These are phyloP conservation scores for Podarcis cretensis DNA, from an alignment of 2,113 vertebrate species.

Conservation along the genomic window DNA sequence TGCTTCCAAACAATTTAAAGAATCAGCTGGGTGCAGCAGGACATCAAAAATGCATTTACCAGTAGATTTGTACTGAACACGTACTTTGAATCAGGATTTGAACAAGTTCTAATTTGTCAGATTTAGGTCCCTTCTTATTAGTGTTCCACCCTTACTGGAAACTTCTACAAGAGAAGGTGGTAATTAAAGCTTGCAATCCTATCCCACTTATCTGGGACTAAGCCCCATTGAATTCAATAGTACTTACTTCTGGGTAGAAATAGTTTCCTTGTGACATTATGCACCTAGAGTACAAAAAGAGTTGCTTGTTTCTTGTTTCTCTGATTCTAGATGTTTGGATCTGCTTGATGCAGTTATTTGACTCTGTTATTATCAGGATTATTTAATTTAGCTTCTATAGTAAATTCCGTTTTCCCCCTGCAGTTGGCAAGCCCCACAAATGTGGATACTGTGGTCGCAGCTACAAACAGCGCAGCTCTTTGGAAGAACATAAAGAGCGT, in stretches of 20 bases:
- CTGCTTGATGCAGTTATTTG: background rate
- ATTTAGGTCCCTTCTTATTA: background rate
- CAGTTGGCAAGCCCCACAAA: constrained; percentile 99
- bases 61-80: background rate
- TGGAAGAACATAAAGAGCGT: constrained; percentile 98
- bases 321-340: background rate
- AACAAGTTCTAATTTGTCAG: background rate
- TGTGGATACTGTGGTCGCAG: constrained; percentile 98
- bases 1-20: background rate
- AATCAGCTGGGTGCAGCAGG: background rate
- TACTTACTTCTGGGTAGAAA: too few relatives aligned
- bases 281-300: background rate
- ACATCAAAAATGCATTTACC: background rate
- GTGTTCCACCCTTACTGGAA: background rate
- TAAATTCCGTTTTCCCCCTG: constrained; percentile 66
- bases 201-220: too few relatives aligned
- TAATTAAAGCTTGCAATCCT: background rate
- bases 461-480: constrained; percentile 97
- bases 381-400: constrained; percentile 47
- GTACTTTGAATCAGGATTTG: background rate
- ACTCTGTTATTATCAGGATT: background rate
- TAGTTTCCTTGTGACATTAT: background rate
- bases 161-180: background rate
- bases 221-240: too few relatives aligned
- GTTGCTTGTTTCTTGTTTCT: background rate